A percentile compares a stretch with the other conserved stretches of the same genome.
phyloP scores from a whole-genome alignment of 2,113 vertebrate species.

The Vicugna pacos region DNA sequence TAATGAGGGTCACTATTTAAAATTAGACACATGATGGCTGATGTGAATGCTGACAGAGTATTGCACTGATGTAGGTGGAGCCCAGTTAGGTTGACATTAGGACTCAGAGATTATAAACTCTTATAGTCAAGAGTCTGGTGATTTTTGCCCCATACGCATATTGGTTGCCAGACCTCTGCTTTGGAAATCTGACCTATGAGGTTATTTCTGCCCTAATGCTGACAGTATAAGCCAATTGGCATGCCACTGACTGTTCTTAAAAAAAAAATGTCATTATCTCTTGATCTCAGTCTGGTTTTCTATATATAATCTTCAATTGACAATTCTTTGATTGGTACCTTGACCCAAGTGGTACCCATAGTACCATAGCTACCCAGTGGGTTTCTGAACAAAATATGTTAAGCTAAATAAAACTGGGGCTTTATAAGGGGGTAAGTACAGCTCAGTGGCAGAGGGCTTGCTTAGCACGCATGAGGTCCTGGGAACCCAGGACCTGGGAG shows the following conservation, averaged over 20 bases:
- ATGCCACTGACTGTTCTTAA: background rate
- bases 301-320: background rate
- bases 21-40: background rate
- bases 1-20: background rate
- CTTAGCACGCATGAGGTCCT: no score
- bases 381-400: slow-evolving; percentile 32
- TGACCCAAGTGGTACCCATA: background rate
- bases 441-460: no score
- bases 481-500: no score
- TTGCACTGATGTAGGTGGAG: background rate
- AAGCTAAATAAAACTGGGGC: background rate
- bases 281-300: background rate
- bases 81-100: background rate
- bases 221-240: background rate
- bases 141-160: background rate
- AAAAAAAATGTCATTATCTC: background rate
- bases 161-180: background rate
- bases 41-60: background rate
- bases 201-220: background rate
- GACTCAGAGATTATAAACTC: background rate
- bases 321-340: background rate
- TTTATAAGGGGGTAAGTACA: background rate
- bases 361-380: background rate
- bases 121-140: background rate
- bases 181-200: background rate